Percentiles rank a stretch among this genome's conserved stretches.
Conservation (phyloP, 2,113 vertebrate genomes). For the Malurus elegans region DNA sequence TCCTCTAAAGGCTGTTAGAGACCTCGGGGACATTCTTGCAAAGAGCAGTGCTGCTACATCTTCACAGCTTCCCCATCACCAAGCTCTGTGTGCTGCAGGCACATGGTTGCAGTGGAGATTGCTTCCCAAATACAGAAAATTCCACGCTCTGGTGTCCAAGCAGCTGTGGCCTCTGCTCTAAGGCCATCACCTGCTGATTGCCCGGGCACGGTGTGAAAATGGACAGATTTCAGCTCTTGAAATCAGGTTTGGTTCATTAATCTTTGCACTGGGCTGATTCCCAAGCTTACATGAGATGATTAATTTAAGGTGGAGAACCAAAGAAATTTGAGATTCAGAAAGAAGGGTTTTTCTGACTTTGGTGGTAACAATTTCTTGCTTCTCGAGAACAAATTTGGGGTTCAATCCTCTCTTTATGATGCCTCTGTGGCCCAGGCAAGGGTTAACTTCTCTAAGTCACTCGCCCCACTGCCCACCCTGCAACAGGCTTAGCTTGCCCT, state of each 20-base stretch:
- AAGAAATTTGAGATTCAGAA: background rate
- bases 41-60: background rate
- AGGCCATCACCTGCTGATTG: background rate
- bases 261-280: background rate
- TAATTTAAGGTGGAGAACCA: background rate
- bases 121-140: background rate
- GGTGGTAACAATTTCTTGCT: background rate
- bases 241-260: background rate
- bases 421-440: conserved; percentile 5
- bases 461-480: conserved; percentile 23
- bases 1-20: background rate
- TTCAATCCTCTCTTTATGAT: background rate
- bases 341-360: background rate
- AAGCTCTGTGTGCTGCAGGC: background rate
- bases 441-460: conserved; percentile 67
- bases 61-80: background rate
- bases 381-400: background rate
- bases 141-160: background rate
- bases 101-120: background rate
- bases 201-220: background rate
- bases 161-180: background rate
- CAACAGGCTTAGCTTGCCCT: conserved; percentile 56
- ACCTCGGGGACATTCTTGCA: background rate
- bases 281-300: background rate
- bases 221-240: background rate